phyloP scores from a whole-genome alignment of 2,797 vertebrate species.

The Triplophysa bombifrons region DNA sequence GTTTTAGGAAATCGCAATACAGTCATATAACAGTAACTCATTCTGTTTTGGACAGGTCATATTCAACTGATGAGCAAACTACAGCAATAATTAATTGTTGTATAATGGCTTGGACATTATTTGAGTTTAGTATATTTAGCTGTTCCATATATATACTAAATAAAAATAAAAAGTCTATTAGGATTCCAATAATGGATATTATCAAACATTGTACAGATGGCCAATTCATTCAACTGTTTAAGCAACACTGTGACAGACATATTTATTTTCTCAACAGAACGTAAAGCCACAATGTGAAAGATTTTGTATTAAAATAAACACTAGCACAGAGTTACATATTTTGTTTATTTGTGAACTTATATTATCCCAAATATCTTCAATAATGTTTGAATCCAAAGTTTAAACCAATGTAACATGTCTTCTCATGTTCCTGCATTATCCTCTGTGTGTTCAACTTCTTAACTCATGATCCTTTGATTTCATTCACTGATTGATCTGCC shows the following conservation, averaged over 20 bases:
- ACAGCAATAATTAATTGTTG: neutral
- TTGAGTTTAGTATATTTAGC: neutral
- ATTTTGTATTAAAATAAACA: too few relatives aligned
- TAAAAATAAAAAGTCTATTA: neutral
- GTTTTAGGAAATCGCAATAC: constrained; percentile 11
- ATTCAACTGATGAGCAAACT: neutral
- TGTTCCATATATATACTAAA: neutral
- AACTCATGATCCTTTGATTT: too few relatives aligned
- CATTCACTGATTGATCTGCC: too few relatives aligned
- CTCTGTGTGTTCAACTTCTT: too few relatives aligned
- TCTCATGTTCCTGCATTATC: too few relatives aligned
- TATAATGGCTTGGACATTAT: neutral
- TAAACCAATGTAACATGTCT: too few relatives aligned
- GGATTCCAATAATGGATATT: neutral
- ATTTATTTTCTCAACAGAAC: neutral
- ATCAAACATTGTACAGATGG: too few relatives aligned
- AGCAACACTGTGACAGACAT: neutral
- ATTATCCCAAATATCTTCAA: too few relatives aligned
- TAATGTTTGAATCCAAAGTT: too few relatives aligned
- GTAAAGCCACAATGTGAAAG: too few relatives aligned
- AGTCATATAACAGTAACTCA: constrained; percentile 10
- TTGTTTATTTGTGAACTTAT: too few relatives aligned
- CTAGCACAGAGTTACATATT: too few relatives aligned
- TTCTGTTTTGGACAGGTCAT: neutral
- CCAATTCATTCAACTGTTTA: neutral